phyloP scores from a whole-genome alignment of 2,113 vertebrate genomes.

The Paraplagusia blochii region DNA sequence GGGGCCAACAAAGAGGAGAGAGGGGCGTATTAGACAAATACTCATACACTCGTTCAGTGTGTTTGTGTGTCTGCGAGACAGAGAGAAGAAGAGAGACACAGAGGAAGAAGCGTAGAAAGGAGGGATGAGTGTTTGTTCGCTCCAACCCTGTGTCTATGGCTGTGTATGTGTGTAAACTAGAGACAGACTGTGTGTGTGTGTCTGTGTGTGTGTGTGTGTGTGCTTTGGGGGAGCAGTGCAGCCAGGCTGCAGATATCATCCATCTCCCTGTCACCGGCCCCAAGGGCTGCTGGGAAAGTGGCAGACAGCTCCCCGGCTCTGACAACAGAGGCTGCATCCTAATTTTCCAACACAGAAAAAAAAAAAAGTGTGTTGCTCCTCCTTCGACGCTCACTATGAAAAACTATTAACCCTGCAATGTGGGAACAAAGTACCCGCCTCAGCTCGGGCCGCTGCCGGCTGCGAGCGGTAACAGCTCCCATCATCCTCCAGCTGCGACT shows the following conservation, averaged over 20 bases:
- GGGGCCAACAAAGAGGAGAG: conserved; percentile 41
- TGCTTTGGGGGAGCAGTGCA: conserved; percentile 55
- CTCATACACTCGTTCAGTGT: conserved; percentile 27
- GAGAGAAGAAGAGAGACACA: background rate
- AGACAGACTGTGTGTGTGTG: conserved; percentile 30
- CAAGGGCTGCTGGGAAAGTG: conserved; percentile 86
- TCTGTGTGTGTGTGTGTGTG: conserved; percentile 16
- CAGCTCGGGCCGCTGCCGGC: conserved; percentile 39
- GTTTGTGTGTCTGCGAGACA: conserved; percentile 28
- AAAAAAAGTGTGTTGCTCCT: conserved; percentile 42
- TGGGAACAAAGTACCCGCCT: conserved; percentile 61
- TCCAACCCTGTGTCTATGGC: conserved; percentile 14
- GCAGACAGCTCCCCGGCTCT: conserved; percentile 83
- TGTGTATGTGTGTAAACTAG: conserved; percentile 13
- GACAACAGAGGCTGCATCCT: conserved; percentile 88
- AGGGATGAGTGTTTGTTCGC: conserved; percentile 21
- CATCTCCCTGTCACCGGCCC: conserved; percentile 92
- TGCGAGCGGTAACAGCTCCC: conserved; percentile 41
- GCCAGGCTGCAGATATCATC: conserved; percentile 89
- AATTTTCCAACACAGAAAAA: conserved; percentile 59
- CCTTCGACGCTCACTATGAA: conserved; percentile 73
- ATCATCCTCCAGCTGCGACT: conserved; percentile 31
- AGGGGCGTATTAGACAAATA: conserved; percentile 52
- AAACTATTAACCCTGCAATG: conserved; percentile 73
- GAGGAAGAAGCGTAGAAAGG: conserved; percentile 20